Percentiles rank a stretch among this genome's conserved stretches.
Evolutionary conservation across 2,113 vertebrate genomes (phyloP).

Genomic region (Callorhinus ursinus): DNA sequence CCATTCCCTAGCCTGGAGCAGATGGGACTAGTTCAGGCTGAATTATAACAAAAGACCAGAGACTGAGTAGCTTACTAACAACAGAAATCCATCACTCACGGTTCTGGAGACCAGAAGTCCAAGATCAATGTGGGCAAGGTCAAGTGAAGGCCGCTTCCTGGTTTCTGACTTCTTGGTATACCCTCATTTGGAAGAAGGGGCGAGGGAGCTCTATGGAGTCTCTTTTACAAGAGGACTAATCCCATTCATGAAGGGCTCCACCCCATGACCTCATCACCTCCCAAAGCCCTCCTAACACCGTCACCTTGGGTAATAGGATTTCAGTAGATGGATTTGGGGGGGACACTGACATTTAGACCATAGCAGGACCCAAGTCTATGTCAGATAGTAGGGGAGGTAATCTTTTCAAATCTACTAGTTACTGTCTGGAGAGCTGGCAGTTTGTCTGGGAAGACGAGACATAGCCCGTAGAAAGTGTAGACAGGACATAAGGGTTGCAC

Average conservation of each 20-base stretch:
- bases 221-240: not conserved
- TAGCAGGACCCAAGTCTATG: not conserved
- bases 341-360: not conserved
- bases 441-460: not conserved
- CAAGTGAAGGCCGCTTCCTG: not conserved
- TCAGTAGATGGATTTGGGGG: not conserved
- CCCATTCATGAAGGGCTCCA: not conserved
- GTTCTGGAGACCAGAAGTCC: not conserved
- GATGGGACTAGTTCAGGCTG: not conserved
- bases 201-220: not conserved
- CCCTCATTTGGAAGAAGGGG: not conserved
- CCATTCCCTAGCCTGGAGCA: not conserved
- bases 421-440: not conserved
- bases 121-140: not conserved
- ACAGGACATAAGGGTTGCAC: not conserved
- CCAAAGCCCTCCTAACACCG: too few relatives aligned
- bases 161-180: too few relatives aligned
- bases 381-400: not conserved
- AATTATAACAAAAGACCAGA: not conserved
- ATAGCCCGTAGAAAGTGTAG: not conserved
- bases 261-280: not conserved
- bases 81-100: not conserved
- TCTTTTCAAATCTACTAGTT: too few relatives aligned
- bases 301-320: not conserved
- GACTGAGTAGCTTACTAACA: not conserved